These are phyloP conservation scores for Spodoptera littoralis DNA, from an alignment of 2,888 invertebrate species.

Conservation along the genomic window DNA sequence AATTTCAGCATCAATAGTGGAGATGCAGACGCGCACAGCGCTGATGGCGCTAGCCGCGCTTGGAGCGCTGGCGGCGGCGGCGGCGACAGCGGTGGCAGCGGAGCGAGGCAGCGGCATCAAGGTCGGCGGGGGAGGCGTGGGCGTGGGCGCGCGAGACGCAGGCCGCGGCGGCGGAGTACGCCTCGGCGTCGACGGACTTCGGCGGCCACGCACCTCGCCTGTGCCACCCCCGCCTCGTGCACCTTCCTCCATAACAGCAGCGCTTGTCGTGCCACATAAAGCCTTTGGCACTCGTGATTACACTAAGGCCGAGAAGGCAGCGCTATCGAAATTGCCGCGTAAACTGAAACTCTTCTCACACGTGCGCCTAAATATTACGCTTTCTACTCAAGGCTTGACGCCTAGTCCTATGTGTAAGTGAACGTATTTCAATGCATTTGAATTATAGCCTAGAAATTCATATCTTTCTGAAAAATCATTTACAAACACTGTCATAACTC, in stretches of 20 bases:
- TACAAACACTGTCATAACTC: slow-evolving; percentile 38
- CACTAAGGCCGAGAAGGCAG: slow-evolving; percentile 91
- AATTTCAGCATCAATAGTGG: slow-evolving; percentile 77
- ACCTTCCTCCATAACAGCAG: slow-evolving; percentile 90
- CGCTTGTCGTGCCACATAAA: slow-evolving; percentile 93
- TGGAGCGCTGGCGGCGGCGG: slow-evolving; percentile 76
- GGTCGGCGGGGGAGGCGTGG: slow-evolving; percentile 73
- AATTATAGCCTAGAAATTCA: slow-evolving; percentile 24
- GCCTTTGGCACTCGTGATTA: slow-evolving; percentile 93
- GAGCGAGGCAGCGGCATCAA: slow-evolving; percentile 84
- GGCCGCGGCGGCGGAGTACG: slow-evolving; percentile 81
- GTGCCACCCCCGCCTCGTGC: slow-evolving; percentile 82
- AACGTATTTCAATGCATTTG: slow-evolving; percentile 14
- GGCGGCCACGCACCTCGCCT: slow-evolving; percentile 82
- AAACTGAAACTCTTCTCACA: slow-evolving; percentile 91
- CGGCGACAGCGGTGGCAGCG: slow-evolving; percentile 71
- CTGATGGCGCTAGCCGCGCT: slow-evolving; percentile 82
- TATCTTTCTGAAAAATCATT: slow-evolving; percentile 34
- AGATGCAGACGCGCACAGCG: slow-evolving; percentile 84
- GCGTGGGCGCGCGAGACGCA: slow-evolving; percentile 74
- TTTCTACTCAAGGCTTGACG: slow-evolving; percentile 92
- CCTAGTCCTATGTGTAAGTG: slow-evolving; percentile 93
- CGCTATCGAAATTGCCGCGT: slow-evolving; percentile 90
- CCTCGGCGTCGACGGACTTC: slow-evolving; percentile 75
- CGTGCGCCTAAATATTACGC: slow-evolving; percentile 91